Evolutionary conservation across 2,888 invertebrate genomes (phyloP).

Genomic region (Deroplatys truncata): DNA sequence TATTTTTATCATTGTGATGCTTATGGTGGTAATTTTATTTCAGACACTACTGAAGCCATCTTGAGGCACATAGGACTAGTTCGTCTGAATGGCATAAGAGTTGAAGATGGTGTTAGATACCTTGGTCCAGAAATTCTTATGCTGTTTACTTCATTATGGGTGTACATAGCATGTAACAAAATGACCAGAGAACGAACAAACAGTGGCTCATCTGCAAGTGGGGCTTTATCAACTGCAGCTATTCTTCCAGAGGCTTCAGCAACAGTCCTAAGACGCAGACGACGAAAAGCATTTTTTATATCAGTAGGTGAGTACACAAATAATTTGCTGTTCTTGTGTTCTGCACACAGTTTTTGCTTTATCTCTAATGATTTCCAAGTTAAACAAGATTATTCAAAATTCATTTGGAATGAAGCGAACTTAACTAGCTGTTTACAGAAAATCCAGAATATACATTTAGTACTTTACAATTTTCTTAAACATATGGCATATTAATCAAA

Average conservation of each 20-base stretch:
- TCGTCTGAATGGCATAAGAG: constrained; percentile 54
- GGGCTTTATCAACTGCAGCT: constrained; percentile 36
- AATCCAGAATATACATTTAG: too few relatives aligned
- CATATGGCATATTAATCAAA: too few relatives aligned
- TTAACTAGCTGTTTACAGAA: too few relatives aligned
- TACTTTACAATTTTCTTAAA: too few relatives aligned
- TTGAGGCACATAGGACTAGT: constrained; percentile 68
- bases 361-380: too few relatives aligned
- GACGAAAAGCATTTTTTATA: constrained; percentile 33
- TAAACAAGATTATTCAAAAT: too few relatives aligned
- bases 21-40: background rate
- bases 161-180: constrained; percentile 46
- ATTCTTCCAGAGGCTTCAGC: constrained; percentile 39
- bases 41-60: constrained; percentile 50
- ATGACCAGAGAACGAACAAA: constrained; percentile 19
- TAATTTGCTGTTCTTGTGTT: background rate
- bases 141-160: constrained; percentile 43
- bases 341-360: background rate
- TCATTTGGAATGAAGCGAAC: too few relatives aligned
- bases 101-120: constrained; percentile 64
- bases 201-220: constrained; percentile 17
- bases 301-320: constrained; percentile 36
- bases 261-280: constrained; percentile 38
- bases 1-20: too few relatives aligned
- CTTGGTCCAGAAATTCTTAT: constrained; percentile 72